Percentiles rank a stretch among this genome's conserved stretches.
These are phyloP conservation scores for Tribolium madens DNA, from an alignment of 1,140 invertebrate species.

Conservation along the genomic window DNA sequence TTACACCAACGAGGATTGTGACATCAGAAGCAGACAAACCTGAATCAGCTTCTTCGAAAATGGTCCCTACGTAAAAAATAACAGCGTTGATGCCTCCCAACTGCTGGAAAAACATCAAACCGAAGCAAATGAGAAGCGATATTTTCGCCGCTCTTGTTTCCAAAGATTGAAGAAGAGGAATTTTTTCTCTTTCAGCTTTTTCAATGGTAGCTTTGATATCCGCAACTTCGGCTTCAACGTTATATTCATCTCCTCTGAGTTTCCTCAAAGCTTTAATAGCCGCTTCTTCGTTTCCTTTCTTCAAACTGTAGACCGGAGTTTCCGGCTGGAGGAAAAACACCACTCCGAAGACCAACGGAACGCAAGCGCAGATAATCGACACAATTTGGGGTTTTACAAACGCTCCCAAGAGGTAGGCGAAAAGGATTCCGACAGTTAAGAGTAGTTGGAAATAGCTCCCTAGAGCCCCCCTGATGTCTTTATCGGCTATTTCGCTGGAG, in stretches of 20 bases:
- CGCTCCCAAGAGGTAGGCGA: constrained; percentile 71
- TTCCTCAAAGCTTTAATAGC: constrained; percentile 75
- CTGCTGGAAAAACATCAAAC: constrained; percentile 79
- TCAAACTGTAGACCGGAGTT: constrained; percentile 71
- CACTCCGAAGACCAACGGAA: constrained; percentile 72
- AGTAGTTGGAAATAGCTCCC: constrained; percentile 78
- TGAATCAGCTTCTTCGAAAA: constrained; percentile 62
- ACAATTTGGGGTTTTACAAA: constrained; percentile 65
- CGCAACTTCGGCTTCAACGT: constrained; percentile 72
- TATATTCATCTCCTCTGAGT: constrained; percentile 77
- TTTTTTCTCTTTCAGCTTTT: constrained; percentile 60
- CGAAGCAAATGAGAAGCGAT: constrained; percentile 70
- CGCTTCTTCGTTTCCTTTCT: constrained; percentile 71
- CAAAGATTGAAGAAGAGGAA: constrained; percentile 66
- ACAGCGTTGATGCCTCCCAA: constrained; percentile 73
- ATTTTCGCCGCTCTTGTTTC: constrained; percentile 66
- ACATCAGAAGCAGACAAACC: constrained; percentile 69
- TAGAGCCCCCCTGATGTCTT: constrained; percentile 75
- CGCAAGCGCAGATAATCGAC: constrained; percentile 70
- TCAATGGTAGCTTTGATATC: constrained; percentile 62
- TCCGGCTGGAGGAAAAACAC: constrained; percentile 79
- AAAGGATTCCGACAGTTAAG: constrained; percentile 74
- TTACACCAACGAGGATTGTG: constrained; percentile 79
- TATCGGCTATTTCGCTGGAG: constrained; percentile 79
- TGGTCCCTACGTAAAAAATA: constrained; percentile 72